Conservation (phyloP, 2,888 invertebrate genomes). For the Diaphora mendica region DNA sequence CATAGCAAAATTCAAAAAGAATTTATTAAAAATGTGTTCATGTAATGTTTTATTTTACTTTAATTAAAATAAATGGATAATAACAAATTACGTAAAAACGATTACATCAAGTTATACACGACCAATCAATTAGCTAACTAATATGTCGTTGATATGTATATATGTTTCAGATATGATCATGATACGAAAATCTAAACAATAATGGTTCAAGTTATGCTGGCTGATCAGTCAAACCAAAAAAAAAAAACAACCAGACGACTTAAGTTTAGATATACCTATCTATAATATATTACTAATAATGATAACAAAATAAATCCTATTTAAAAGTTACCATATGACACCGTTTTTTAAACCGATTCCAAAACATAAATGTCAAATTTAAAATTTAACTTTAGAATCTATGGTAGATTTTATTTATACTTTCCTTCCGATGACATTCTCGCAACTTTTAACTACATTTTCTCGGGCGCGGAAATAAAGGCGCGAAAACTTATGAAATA, state of each 20-base stretch:
- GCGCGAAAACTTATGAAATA: constrained; percentile 26
- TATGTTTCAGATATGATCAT: no score
- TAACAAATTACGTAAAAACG: background rate
- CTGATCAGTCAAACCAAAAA: background rate
- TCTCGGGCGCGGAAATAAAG: constrained; percentile 38
- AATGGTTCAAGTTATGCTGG: background rate
- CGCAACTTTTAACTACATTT: constrained; percentile 31
- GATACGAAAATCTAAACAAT: no score
- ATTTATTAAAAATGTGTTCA: no score
- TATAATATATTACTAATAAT: no score
- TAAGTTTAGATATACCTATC: background rate
- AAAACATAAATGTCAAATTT: background rate
- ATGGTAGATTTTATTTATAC: constrained; percentile 9
- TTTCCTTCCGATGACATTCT: constrained; percentile 30
- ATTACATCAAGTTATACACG: background rate
- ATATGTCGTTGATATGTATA: no score
- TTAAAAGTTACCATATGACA: background rate
- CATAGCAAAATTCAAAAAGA: no score
- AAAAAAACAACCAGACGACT: no score
- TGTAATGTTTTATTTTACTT: background rate
- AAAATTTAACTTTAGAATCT: constrained; percentile 8
- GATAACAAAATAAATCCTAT: background rate
- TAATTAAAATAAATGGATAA: background rate
- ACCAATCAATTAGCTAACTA: no score
- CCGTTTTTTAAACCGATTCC: background rate